These are phyloP conservation scores for Lithophane ornitopus DNA, from an alignment of 2,888 invertebrate genomes.

Conservation along the genomic window DNA sequence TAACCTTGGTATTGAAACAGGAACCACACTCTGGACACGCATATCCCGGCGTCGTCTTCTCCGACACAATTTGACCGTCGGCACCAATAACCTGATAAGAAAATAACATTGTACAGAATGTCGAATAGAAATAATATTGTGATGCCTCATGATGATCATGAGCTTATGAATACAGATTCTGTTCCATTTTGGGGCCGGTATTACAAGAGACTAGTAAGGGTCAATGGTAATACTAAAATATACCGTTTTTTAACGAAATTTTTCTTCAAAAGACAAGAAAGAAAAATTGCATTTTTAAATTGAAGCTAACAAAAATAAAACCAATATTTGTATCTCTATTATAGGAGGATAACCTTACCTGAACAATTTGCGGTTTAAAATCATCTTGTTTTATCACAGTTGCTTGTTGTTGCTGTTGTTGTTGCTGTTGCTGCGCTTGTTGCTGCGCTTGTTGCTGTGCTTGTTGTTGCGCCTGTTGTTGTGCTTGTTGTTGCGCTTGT, in stretches of 20 bases:
- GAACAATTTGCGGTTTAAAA: constrained; percentile 89
- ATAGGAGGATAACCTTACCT: constrained; percentile 72
- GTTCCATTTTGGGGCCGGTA: not conserved
- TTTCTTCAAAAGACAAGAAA: not conserved
- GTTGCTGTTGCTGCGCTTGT: constrained; percentile 82
- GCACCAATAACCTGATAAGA: constrained; percentile 83
- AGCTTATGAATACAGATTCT: not conserved
- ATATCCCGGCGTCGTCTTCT: constrained; percentile 84
- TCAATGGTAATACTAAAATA: not conserved
- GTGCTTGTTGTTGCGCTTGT: constrained; percentile 70
- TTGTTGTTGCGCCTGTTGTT: constrained; percentile 76
- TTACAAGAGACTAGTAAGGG: not conserved
- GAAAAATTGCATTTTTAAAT: not conserved
- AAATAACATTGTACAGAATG: not conserved
- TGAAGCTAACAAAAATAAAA: not conserved
- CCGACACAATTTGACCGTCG: constrained; percentile 85
- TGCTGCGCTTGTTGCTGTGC: constrained; percentile 80
- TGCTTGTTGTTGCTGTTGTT: constrained; percentile 80
- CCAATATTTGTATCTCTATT: not conserved
- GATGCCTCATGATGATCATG: not conserved
- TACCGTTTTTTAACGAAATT: not conserved
- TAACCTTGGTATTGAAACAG: constrained; percentile 88
- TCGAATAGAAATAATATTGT: not conserved
- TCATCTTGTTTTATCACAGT: constrained; percentile 89
- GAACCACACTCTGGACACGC: constrained; percentile 89